Conservation (phyloP, 2,113 vertebrate genomes). For the Dipodomys merriami region DNA sequence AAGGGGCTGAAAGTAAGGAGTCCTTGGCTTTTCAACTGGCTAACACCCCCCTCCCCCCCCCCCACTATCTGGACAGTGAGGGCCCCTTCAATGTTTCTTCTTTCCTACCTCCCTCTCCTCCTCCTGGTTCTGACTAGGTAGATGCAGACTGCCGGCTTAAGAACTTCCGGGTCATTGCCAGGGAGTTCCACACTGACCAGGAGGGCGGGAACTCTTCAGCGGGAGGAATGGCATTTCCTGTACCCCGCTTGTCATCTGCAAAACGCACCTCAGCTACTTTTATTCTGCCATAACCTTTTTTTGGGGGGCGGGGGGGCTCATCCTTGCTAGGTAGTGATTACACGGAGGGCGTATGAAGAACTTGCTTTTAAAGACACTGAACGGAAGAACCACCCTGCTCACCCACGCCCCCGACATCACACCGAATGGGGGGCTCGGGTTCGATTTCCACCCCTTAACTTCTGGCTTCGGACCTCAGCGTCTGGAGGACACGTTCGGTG, state of each 20-base stretch:
- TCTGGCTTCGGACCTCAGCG: slow-evolving; percentile 47
- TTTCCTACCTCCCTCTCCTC: not conserved
- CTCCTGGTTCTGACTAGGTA: not conserved
- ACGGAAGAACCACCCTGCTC: not conserved
- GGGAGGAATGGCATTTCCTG: not conserved
- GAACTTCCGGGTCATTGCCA: not conserved
- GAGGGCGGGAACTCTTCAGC: not conserved
- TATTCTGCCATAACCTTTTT: not conserved
- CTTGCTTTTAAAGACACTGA: not conserved
- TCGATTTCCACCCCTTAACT: slow-evolving; percentile 21
- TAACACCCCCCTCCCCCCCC: not conserved
- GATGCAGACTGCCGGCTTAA: not conserved
- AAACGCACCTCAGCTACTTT: not conserved
- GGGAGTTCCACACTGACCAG: not conserved
- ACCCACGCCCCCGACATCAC: not conserved
- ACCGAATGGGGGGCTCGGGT: not conserved
- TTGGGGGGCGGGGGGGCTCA: not conserved
- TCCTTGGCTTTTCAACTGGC: not conserved
- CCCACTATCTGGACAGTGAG: not conserved
- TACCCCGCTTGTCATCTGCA: not conserved
- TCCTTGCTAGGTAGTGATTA: not conserved
- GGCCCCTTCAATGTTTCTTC: not conserved
- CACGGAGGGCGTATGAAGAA: not conserved
- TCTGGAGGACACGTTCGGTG: slow-evolving; percentile 68
- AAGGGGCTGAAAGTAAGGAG: rapidly evolving